phyloP scores from a whole-genome alignment of 2,113 vertebrate genomes.

The Pelmatolapia mariae region DNA sequence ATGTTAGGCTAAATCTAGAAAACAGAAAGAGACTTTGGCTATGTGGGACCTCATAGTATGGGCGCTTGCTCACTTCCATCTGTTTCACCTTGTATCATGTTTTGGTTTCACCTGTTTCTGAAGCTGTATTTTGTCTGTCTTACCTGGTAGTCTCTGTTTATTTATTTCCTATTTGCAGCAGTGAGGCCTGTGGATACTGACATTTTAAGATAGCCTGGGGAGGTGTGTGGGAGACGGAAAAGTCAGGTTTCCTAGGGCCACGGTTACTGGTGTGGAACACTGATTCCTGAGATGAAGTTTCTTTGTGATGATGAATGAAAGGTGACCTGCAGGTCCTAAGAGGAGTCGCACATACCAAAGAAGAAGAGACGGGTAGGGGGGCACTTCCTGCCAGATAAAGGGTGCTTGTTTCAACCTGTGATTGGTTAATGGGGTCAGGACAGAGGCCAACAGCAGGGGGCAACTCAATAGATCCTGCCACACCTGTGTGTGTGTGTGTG shows the following conservation, averaged over 20 bases:
- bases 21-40: not conserved
- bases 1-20: not conserved
- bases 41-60: not conserved
- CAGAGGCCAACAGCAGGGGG: not conserved
- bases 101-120: not conserved
- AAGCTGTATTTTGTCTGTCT: not conserved
- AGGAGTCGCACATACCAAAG: not conserved
- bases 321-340: constrained; percentile 9
- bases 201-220: not conserved
- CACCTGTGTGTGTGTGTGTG: not conserved
- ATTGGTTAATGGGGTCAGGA: constrained; percentile 20
- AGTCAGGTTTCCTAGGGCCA: constrained; percentile 1
- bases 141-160: not conserved
- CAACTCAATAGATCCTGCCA: not conserved
- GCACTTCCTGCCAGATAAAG: constrained; percentile 24
- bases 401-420: not conserved
- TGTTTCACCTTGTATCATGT: not conserved
- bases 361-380: not conserved
- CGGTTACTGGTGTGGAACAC: constrained; percentile 12
- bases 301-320: constrained; percentile 23
- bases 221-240: not conserved
- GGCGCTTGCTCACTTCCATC: not conserved
- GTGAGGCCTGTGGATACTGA: not conserved
- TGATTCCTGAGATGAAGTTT: constrained; percentile 25
- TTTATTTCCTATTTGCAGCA: not conserved